Evolutionary conservation across 2,113 vertebrate species (phyloP), one percentile per base, ranked within the genome.

Genomic region (Rissa tridactyla): DNA sequence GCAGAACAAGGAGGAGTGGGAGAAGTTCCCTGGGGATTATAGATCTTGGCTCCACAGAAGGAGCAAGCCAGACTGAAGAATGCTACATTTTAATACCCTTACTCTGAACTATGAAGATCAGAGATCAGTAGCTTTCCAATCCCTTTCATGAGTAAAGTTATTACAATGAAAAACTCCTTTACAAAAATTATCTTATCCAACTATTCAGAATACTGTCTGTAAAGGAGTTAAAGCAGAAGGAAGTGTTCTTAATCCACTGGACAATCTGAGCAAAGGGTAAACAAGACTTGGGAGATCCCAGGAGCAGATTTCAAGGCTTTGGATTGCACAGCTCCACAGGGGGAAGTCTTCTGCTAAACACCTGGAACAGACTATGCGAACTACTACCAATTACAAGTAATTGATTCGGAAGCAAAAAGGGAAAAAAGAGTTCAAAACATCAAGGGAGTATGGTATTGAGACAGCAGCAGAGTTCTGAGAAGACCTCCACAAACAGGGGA

Each of bases 1-100:
- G 70, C 36, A 86, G 64, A 96, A 89, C 29, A 94, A 71, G 71
- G 32, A 94, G 51, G 77, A 96, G 80, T 83, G 76, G 82, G 76
- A 86, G 79, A 94, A 83, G 20, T 68, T 42, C 68, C 57, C 55
- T 26, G 71, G 47, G 36, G 47, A 91, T 51, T 77, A 69, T 22
- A 62, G 58, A 86, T 90, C 42, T 61, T 65, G 22, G 40, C 14
- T 80, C 10, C 32, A 60, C 14, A 52, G 61, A 86, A 91, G 49
- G 5, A 91, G 44, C 15, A 92, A 61, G 42, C 6, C 71, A 90
- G 54, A 51, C 27, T 51, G 60, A 88, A 82, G 70, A 80, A 80
- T 26, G 20, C 38, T 82, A 23, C 6, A 40, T 82, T 82, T 96
- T 79, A 87, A 49, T 62, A 44, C 9, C 8, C 70, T 76, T 79